Conservation (phyloP, 35 echinoderm and acorn worm species). For the Diadema setosum region DNA sequence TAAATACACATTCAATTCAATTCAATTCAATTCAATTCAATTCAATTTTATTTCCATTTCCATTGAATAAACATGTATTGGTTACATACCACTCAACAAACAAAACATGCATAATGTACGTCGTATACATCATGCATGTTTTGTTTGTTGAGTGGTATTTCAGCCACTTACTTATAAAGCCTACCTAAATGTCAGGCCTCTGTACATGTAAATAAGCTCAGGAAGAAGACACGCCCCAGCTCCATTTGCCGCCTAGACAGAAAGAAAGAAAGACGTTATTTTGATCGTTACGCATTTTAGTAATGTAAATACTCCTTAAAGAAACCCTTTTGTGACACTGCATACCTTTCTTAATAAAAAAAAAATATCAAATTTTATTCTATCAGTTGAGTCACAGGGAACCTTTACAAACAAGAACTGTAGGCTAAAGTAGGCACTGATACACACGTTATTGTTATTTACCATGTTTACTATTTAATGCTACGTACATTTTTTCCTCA, state of each 20-base stretch:
- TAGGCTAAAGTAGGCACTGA: no score
- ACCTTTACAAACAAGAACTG: no score
- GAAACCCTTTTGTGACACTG: not conserved
- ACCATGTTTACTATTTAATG: no score
- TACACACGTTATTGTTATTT: no score
- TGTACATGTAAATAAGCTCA: constrained; percentile 59
- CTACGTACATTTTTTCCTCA: no score
- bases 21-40: no score
- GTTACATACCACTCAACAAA: no score
- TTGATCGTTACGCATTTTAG: not conserved
- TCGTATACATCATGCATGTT: not conserved
- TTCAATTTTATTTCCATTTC: no score
- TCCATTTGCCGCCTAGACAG: constrained; percentile 35
- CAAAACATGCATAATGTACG: no score
- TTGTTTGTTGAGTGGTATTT: no score
- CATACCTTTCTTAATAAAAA: not conserved
- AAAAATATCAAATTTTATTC: not conserved
- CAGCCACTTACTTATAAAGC: not conserved
- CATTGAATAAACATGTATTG: no score
- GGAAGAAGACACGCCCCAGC: constrained; percentile 75
- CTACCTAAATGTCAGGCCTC: constrained; percentile 87
- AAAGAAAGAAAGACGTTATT: not conserved
- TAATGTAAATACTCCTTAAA: not conserved
- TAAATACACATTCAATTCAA: no score
- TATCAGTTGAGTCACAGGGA: not conserved